A percentile compares a stretch with the other conserved stretches of the same genome.
Evolutionary conservation across 1,140 invertebrate species (phyloP).

Genomic region (Papilio dardanus): DNA sequence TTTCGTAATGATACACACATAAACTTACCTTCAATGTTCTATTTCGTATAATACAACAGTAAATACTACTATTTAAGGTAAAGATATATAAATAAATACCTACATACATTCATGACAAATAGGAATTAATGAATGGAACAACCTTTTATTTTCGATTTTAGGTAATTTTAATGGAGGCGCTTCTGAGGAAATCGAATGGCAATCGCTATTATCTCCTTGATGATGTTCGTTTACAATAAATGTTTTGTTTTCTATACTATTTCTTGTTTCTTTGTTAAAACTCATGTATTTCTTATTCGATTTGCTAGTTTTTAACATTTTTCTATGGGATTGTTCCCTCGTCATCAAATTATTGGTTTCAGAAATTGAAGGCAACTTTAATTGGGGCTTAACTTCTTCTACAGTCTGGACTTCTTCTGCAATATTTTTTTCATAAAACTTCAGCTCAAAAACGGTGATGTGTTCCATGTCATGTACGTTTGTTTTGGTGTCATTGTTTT

Average conservation of each 20-base stretch:
- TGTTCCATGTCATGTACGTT: conserved; percentile 70
- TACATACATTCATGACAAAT: neutral
- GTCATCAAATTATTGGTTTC: conserved; percentile 56
- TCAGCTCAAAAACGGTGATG: conserved; percentile 69
- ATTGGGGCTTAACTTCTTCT: conserved; percentile 39
- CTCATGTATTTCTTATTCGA: conserved; percentile 48
- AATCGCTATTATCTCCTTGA: conserved; percentile 59
- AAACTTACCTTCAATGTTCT: neutral
- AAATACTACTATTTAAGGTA: neutral
- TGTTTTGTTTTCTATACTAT: conserved; percentile 64
- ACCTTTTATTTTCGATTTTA: conserved; percentile 74
- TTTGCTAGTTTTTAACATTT: conserved; percentile 47
- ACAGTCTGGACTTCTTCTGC: conserved; percentile 38
- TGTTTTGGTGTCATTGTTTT: conserved; percentile 43
- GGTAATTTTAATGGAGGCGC: conserved; percentile 74
- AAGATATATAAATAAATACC: neutral
- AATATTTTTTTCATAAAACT: conserved; percentile 50
- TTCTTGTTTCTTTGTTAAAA: conserved; percentile 44
- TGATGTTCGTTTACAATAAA: conserved; percentile 63
- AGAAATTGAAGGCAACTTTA: conserved; percentile 67
- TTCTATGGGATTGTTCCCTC: conserved; percentile 46
- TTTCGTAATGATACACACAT: neutral
- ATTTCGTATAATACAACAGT: neutral
- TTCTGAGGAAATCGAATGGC: conserved; percentile 59
- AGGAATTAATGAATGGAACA: conserved; percentile 26